Evolutionary conservation across 1,140 invertebrate species (phyloP).

Genomic region (Drosophila equinoxialis): DNA sequence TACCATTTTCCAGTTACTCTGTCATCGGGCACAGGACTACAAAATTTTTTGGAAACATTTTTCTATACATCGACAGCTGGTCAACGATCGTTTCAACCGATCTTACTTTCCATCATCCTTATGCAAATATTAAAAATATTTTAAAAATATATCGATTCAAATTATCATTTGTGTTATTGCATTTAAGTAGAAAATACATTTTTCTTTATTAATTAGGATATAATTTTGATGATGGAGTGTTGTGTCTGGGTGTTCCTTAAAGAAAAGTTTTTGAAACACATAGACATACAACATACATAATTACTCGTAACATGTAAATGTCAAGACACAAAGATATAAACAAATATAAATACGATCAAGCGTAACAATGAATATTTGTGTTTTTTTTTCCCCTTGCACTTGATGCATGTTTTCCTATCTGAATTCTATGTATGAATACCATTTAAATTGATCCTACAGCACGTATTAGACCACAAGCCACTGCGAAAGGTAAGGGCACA

Average conservation of each 20-base stretch:
- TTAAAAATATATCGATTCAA: conserved; percentile 4
- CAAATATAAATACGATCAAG: conserved; percentile 37
- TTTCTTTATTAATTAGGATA: background rate
- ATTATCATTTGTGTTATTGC: conserved; percentile 2
- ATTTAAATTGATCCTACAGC: conserved; percentile 9
- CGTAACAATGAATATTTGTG: conserved; percentile 26
- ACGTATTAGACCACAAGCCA: conserved; percentile 16
- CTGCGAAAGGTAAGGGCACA: conserved; percentile 1
- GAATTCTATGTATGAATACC: background rate
- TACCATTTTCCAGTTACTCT: conserved; percentile 67
- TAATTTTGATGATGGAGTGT: background rate
- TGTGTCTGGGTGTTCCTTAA: conserved; percentile 44
- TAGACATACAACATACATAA: conserved; percentile 22
- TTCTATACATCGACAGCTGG: conserved; percentile 55
- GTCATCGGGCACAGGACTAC: conserved; percentile 62
- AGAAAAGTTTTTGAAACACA: conserved; percentile 46
- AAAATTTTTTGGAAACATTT: conserved; percentile 67
- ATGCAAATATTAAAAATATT: background rate
- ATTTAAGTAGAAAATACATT: background rate
- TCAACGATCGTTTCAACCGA: background rate
- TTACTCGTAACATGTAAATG: conserved; percentile 29
- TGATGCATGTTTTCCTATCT: too few species aligned
- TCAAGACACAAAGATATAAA: conserved; percentile 49
- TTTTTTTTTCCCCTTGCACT: too few species aligned
- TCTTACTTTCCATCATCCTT: background rate